Percentiles rank a stretch among this genome's conserved stretches.
Conservation (phyloP, 2,888 invertebrate species). For the Agrotis ipsilon region DNA sequence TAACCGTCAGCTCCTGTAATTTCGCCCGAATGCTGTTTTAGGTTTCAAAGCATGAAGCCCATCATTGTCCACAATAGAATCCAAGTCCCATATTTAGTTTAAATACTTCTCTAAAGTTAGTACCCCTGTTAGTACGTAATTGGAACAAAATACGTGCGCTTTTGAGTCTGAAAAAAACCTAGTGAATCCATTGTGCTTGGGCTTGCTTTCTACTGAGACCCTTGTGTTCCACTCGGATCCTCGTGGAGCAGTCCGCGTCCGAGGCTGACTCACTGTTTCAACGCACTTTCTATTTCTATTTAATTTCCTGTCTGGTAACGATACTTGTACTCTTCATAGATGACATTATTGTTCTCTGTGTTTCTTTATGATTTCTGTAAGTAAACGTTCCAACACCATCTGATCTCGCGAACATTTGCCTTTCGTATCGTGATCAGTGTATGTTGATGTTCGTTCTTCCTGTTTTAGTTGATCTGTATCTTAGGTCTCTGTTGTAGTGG, state of each 20-base stretch:
- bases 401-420: constrained; percentile 71
- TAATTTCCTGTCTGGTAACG: constrained; percentile 76
- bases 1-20: constrained; percentile 86
- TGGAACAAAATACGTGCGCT: constrained; percentile 82
- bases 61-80: constrained; percentile 78
- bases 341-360: constrained; percentile 70
- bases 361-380: constrained; percentile 72
- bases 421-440: constrained; percentile 77
- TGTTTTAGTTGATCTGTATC: constrained; percentile 88
- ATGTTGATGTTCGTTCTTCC: constrained; percentile 83
- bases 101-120: constrained; percentile 82
- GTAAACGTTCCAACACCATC: constrained; percentile 76
- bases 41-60: constrained; percentile 88
- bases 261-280: constrained; percentile 78
- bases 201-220: constrained; percentile 87
- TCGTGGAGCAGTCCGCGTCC: constrained; percentile 74
- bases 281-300: constrained; percentile 82
- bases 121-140: constrained; percentile 81
- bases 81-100: constrained; percentile 79
- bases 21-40: constrained; percentile 80
- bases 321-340: constrained; percentile 75
- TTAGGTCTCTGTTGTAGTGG: constrained; percentile 91
- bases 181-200: constrained; percentile 87
- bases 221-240: constrained; percentile 77
- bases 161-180: constrained; percentile 76